These are phyloP conservation scores for Leuctra nigra DNA, from an alignment of 2,888 invertebrate genomes.

Conservation along the genomic window DNA sequence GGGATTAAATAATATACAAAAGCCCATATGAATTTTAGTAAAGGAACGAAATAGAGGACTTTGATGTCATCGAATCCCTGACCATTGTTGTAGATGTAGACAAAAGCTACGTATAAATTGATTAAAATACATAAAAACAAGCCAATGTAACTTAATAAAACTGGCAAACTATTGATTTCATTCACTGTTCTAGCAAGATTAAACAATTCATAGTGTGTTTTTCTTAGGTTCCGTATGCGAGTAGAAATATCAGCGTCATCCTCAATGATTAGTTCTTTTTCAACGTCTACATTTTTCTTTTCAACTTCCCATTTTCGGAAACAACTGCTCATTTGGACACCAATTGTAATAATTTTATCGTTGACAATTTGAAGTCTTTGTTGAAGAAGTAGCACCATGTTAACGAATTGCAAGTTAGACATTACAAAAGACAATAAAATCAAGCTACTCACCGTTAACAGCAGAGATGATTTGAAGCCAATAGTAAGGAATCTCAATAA, in stretches of 20 bases:
- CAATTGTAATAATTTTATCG: neutral
- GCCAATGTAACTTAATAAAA: neutral
- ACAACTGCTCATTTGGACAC: too few species aligned
- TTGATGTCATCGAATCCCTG: neutral
- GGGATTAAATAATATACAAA: neutral
- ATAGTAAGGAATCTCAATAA: neutral
- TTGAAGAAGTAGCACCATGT: neutral
- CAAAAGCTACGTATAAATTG: neutral
- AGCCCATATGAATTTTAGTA: slow-evolving; percentile 2
- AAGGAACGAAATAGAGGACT: neutral
- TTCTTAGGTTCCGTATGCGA: neutral
- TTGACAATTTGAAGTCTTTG: neutral
- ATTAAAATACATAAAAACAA: neutral
- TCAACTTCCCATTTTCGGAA: too few species aligned
- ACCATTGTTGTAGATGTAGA: neutral
- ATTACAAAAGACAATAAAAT: neutral
- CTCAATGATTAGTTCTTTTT: too few species aligned
- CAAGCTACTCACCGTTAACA: neutral
- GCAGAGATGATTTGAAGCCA: neutral
- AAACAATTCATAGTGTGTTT: neutral
- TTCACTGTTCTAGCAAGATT: neutral
- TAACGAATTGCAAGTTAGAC: neutral
- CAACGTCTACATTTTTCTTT: neutral
- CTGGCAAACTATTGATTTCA: neutral
- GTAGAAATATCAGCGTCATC: neutral